Base-by-base conservation (phyloP, 2,113 vertebrate species). In the Chaetura pelagica region DNA sequence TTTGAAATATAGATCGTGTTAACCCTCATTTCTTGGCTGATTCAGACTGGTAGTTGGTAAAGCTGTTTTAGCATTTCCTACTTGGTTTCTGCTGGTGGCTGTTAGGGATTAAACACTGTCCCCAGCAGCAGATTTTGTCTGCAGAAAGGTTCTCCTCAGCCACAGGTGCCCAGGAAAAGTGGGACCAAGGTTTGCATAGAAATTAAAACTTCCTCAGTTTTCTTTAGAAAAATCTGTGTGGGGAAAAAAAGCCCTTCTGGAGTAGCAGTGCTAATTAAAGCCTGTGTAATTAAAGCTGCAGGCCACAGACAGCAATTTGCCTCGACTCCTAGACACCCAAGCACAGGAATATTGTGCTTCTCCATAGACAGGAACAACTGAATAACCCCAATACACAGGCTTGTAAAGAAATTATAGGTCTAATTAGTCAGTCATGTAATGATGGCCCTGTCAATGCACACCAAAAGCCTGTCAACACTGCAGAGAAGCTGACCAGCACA, bases 401-500 rank as follows among this genome's bases (percentile, higher is more conserved):
- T 34, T n/a, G 21, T 40, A 64, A 66, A 72, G 52, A 48, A 46
- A 18, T 62, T 49, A 35, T 48, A 59, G 44, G 46, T 17, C 38
- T 46, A 42, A 46, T 52, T 64, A 52, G 19, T 52, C 4, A 0
- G 15, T 27, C 19, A 35, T 76, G 52, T 64, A 58, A 26, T 9
- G 16, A 15, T 8, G 30, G 59, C 22, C 24, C 64, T 54, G 26
- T 18, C 46, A 48, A 38, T 20, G 24, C 38, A 54, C n/a, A 52
- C 24, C 10, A n/a, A 55, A 57, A 44, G 11, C 23, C 27, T 23
- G 62, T 63, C 49, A 17, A n/a, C 7, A 7, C 40, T 10, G 17
- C 1, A 1, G 66, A 46, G 48, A 23, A 30, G 14, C 7, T 0
- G 0, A 35, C 22, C 34, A 29, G 7, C 3, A 1, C 30, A 54